Conservation (phyloP, 2,113 vertebrate genomes). For the Anser brachyrhynchus region DNA sequence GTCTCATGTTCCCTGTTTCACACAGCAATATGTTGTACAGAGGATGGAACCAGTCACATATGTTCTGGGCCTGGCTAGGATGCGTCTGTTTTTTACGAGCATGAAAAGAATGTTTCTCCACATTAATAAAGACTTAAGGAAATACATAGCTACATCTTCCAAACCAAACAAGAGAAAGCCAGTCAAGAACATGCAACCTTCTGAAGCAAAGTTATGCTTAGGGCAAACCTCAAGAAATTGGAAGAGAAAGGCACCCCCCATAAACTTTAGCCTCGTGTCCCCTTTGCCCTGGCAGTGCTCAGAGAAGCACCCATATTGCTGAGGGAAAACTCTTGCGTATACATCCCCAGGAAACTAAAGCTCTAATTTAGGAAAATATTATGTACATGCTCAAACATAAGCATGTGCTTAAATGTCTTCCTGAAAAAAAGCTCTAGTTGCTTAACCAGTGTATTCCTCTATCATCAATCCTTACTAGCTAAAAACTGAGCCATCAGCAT, state of each 20-base stretch:
- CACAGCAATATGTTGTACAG: conserved; percentile 55
- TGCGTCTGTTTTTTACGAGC: conserved; percentile 50
- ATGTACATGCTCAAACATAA: neutral
- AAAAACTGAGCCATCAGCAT: conserved; percentile 44
- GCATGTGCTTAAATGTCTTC: neutral
- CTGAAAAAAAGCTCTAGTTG: neutral
- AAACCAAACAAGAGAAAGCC: conserved; percentile 50
- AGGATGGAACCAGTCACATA: conserved; percentile 64
- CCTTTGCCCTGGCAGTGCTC: neutral
- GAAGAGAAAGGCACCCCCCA: neutral
- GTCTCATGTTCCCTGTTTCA: conserved; percentile 66
- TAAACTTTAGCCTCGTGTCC: neutral
- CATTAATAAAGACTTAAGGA: conserved; percentile 61
- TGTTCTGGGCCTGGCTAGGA: conserved; percentile 64
- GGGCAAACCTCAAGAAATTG: neutral
- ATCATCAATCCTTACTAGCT: neutral
- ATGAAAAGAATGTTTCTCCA: conserved; percentile 65
- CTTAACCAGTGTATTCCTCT: conserved; percentile 12
- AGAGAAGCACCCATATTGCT: neutral
- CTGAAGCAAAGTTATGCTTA: neutral
- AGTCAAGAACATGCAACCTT: neutral
- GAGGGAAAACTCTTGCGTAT: neutral
- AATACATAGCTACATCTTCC: conserved; percentile 58
- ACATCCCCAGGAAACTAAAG: neutral
- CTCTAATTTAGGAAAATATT: neutral